A percentile compares a stretch with the other conserved stretches of the same genome.
Conservation (phyloP, 2,797 vertebrate species). For the Heterohyrax brucei region DNA sequence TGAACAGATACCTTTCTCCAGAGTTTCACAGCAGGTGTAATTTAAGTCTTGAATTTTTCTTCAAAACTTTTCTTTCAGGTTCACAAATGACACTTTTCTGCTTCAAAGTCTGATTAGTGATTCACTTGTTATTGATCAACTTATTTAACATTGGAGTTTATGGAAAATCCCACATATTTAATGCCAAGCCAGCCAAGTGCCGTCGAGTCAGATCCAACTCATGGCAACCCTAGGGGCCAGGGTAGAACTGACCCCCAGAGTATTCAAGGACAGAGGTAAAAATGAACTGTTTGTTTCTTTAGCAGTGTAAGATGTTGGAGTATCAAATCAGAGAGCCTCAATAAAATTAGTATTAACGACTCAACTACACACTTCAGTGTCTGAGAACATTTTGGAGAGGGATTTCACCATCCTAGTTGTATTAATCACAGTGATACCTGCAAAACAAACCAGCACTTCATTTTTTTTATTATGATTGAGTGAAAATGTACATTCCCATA, state of each 20-base stretch:
- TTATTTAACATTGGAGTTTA: neutral
- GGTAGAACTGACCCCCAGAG: too few species aligned
- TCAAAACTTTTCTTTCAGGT: neutral
- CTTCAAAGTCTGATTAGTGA: neutral
- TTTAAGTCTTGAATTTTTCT: constrained; percentile 39
- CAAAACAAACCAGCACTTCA: neutral
- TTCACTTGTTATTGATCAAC: constrained; percentile 4
- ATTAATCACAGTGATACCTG: constrained; percentile 26
- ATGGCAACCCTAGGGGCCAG: too few species aligned
- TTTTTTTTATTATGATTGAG: too few species aligned
- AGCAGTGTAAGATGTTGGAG: neutral
- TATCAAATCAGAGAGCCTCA: neutral
- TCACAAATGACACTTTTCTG: neutral
- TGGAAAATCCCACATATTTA: constrained; percentile 43
- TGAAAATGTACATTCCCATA: too few species aligned
- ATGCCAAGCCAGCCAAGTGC: too few species aligned
- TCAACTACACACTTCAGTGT: neutral
- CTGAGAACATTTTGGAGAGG: constrained; percentile 24
- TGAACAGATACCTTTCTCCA: neutral
- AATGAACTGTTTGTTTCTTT: constrained; percentile 36
- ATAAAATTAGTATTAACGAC: constrained; percentile 40
- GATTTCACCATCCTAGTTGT: neutral
- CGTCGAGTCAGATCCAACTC: too few species aligned
- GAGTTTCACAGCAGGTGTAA: neutral
- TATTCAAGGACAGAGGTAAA: neutral